These are phyloP conservation scores for Oceanodroma leucorhoa DNA, from an alignment of 2,797 vertebrate species.

Conservation along the genomic window DNA sequence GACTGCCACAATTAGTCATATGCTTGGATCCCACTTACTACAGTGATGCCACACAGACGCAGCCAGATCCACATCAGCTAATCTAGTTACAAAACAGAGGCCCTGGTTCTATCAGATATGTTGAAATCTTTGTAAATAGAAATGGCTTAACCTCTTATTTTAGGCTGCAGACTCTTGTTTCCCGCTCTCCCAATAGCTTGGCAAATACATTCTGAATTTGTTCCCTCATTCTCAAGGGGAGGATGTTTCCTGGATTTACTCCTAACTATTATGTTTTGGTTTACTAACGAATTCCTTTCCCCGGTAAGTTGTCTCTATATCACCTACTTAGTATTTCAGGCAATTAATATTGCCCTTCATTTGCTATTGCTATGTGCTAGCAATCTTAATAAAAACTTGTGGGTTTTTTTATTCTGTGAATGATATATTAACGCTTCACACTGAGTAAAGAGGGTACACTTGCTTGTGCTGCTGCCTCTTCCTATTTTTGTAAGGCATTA, in stretches of 20 bases:
- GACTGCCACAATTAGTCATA: neutral
- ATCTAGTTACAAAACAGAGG: constrained; percentile 29
- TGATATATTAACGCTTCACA: neutral
- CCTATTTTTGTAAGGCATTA: neutral
- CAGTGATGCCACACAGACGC: constrained; percentile 2
- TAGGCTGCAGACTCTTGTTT: neutral
- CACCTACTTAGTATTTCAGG: neutral
- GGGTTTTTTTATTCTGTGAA: neutral
- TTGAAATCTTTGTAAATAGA: neutral
- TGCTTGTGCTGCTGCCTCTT: neutral
- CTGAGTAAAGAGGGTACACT: neutral
- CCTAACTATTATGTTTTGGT: neutral
- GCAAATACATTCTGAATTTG: neutral
- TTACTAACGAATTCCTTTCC: neutral
- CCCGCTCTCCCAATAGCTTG: fast-evolving
- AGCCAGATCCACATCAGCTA: constrained; percentile 33
- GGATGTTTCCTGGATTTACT: neutral
- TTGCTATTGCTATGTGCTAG: neutral
- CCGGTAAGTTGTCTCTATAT: neutral
- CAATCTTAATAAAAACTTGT: neutral
- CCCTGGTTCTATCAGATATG: neutral
- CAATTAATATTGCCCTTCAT: neutral
- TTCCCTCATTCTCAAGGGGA: neutral
- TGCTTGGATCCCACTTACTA: neutral
- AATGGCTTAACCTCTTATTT: constrained; percentile 1